A percentile compares a stretch with the other conserved stretches of the same genome.
Evolutionary conservation across 2,797 vertebrate genomes (phyloP).

Genomic region (Phoxinus dragarum): DNA sequence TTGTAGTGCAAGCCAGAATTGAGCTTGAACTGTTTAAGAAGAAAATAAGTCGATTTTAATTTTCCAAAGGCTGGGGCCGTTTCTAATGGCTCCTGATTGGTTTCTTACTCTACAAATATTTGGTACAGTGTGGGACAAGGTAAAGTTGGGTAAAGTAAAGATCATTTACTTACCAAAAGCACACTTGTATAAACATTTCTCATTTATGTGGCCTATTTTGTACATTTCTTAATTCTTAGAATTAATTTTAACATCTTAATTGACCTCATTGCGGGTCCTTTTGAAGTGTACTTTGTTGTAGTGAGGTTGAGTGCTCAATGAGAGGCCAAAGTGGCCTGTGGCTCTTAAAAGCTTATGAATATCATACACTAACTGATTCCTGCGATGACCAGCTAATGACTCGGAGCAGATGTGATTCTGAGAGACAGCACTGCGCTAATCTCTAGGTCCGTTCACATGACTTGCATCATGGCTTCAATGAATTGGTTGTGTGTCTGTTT

Average conservation of each 20-base stretch:
- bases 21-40: slow-evolving; percentile 2
- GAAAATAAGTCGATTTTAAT: background rate
- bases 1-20: background rate
- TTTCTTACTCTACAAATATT: background rate
- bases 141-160: background rate
- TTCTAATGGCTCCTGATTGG: background rate
- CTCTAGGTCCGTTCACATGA: background rate
- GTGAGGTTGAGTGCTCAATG: background rate
- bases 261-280: background rate
- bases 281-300: background rate
- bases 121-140: background rate
- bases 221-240: background rate
- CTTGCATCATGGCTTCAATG: background rate
- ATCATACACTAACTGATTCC: background rate
- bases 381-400: background rate
- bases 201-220: background rate
- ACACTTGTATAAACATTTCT: background rate
- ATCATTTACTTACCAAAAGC: background rate
- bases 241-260: background rate
- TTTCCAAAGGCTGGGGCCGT: background rate
- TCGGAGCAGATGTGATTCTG: background rate
- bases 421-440: background rate
- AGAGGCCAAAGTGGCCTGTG: background rate
- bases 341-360: slow-evolving; percentile 4
- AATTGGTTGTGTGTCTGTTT: background rate